These are phyloP conservation scores for Artibeus lituratus DNA, from an alignment of 2,797 vertebrate species.

Conservation along the genomic window DNA sequence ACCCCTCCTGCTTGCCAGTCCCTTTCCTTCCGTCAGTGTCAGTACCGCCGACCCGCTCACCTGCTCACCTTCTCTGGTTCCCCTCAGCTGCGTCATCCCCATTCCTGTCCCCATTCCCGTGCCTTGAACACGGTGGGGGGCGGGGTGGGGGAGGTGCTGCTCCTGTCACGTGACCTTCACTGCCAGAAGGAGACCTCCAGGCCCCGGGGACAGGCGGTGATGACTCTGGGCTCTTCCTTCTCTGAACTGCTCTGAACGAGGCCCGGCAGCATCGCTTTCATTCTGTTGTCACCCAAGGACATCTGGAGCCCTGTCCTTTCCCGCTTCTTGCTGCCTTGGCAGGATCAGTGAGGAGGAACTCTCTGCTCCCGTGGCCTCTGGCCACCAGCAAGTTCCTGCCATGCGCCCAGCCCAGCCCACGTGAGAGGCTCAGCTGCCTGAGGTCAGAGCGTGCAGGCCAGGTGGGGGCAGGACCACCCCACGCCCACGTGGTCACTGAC, in stretches of 20 bases:
- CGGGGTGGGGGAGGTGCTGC: rapidly evolving
- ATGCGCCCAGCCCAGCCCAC: neutral
- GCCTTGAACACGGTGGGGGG: too few relatives aligned
- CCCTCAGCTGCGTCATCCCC: neutral
- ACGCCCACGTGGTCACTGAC: neutral
- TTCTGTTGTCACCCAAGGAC: conserved; percentile 82
- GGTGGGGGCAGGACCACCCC: too few relatives aligned
- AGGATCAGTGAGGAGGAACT: conserved; percentile 71
- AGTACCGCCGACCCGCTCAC: neutral
- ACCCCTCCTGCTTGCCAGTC: rapidly evolving
- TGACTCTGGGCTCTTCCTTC: conserved; percentile 71
- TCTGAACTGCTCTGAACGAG: conserved; percentile 79
- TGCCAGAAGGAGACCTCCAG: neutral
- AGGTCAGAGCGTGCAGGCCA: rapidly evolving
- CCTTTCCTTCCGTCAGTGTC: neutral
- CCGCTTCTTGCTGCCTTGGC: conserved; percentile 69
- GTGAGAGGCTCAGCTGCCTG: neutral
- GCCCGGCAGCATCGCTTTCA: conserved; percentile 79
- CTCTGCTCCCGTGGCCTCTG: conserved; percentile 39
- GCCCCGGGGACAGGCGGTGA: neutral
- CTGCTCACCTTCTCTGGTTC: neutral
- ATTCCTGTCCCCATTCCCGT: neutral
- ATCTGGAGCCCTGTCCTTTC: conserved; percentile 76
- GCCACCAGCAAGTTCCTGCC: neutral
- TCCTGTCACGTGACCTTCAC: neutral